Conservation (phyloP, 2,797 vertebrate genomes). For the Carapus acus region DNA sequence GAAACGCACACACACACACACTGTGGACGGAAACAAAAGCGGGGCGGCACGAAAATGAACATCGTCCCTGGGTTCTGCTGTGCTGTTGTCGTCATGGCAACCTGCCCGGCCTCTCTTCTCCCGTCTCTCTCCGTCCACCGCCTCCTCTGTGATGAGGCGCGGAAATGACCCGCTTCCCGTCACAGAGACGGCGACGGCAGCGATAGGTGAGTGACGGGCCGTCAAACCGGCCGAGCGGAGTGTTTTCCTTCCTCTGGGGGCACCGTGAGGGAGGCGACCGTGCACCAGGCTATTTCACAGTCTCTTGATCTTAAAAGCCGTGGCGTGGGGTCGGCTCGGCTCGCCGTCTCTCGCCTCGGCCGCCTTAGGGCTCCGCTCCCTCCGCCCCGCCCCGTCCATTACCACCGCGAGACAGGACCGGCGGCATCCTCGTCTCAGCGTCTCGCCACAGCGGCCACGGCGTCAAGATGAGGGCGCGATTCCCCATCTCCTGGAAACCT, state of each 20-base stretch:
- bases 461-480: slow-evolving; percentile 15
- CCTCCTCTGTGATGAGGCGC: no score
- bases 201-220: no score
- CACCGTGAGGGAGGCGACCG: no score
- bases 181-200: no score
- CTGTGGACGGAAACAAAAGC: no score
- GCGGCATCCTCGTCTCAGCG: no score
- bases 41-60: not conserved
- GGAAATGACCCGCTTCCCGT: no score
- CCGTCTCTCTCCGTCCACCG: no score
- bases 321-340: slow-evolving; percentile 12
- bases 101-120: slow-evolving; percentile 15
- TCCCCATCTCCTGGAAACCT: slow-evolving; percentile 19
- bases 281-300: slow-evolving; percentile 53
- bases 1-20: slow-evolving; percentile 19
- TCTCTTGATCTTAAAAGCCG: slow-evolving; percentile 35
- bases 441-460: no score
- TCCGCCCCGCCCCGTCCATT: no score
- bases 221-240: not conserved
- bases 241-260: slow-evolving; percentile 27
- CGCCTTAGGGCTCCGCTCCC: not conserved
- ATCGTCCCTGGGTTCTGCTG: no score
- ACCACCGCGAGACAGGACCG: no score
- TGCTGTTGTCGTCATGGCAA: slow-evolving; percentile 46
- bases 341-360: slow-evolving; percentile 4